These are phyloP conservation scores for Pachyseris speciosa DNA, from an alignment of 64 coral and sea anemone species.

Conservation along the genomic window DNA sequence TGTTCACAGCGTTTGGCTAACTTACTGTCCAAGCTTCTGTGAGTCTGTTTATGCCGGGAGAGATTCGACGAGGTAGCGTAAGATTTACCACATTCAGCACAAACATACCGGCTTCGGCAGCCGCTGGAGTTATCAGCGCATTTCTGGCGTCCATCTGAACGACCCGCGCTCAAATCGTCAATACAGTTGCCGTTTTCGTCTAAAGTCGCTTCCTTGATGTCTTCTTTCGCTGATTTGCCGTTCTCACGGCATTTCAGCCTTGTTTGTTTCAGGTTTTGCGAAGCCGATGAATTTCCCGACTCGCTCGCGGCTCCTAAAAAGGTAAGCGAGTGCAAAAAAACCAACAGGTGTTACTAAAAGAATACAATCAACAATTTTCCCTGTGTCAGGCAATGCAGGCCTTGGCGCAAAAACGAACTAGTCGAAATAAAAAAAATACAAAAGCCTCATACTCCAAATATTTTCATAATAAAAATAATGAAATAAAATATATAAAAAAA, in stretches of 20 bases:
- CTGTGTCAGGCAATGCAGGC: conserved; percentile 16
- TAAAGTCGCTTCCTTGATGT: conserved; percentile 18
- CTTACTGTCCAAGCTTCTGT: conserved; percentile 95
- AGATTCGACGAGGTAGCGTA: conserved; percentile 99
- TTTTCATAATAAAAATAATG: background rate
- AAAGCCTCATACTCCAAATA: background rate
- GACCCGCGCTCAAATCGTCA: conserved; percentile 12
- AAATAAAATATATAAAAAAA: background rate
- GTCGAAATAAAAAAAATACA: background rate
- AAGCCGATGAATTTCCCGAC: conserved; percentile 30
- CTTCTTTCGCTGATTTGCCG: background rate
- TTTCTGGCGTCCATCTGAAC: conserved; percentile 55
- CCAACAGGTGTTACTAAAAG: conserved; percentile 48
- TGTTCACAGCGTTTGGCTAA: conserved; percentile 89
- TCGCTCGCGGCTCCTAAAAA: conserved; percentile 40
- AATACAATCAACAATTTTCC: conserved; percentile 59
- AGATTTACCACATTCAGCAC: conserved; percentile 90
- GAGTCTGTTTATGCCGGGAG: conserved; percentile 98
- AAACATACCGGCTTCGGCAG: conserved; percentile 78
- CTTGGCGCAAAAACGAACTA: conserved; percentile 4
- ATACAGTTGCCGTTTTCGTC: conserved; percentile 71
- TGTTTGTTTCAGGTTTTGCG: background rate
- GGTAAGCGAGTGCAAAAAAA: conserved; percentile 49
- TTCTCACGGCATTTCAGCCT: conserved; percentile 27
- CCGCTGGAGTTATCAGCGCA: conserved; percentile 25